Percentiles rank a stretch among this genome's conserved stretches.
phyloP scores from a whole-genome alignment of 2,797 vertebrate genomes.

The Arrhamphus sclerolepis region DNA sequence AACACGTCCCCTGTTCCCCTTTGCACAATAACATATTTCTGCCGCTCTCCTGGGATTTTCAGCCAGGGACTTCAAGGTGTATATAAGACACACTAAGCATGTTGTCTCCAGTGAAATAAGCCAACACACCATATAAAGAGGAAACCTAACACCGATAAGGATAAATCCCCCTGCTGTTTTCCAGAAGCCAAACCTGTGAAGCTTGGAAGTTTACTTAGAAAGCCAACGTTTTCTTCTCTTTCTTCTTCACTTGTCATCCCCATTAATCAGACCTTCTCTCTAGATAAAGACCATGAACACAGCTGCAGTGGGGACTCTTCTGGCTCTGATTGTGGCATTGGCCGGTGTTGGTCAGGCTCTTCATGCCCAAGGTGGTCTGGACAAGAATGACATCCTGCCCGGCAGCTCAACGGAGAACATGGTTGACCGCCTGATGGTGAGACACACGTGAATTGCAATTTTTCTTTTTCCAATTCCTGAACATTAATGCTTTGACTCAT shows the following conservation, averaged over 20 bases:
- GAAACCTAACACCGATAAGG: slow-evolving; percentile 12
- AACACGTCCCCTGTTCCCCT: slow-evolving; percentile 50
- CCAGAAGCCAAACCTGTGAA: background rate
- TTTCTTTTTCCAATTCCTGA: background rate
- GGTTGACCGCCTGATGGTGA: slow-evolving; percentile 74
- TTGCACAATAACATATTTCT: slow-evolving; percentile 40
- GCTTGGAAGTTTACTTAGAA: slow-evolving; percentile 3
- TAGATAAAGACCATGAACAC: slow-evolving; percentile 69
- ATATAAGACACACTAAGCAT: slow-evolving; percentile 61
- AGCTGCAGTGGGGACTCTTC: slow-evolving; percentile 64
- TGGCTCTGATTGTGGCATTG: slow-evolving; percentile 71
- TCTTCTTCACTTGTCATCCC: slow-evolving; percentile 4
- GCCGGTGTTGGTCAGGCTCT: slow-evolving; percentile 71
- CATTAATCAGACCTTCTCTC: slow-evolving; percentile 16
- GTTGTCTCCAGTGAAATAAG: slow-evolving; percentile 21
- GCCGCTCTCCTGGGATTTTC: slow-evolving; percentile 32
- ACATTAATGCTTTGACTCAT: background rate
- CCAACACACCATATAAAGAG: slow-evolving; percentile 13
- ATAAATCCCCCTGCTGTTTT: slow-evolving; percentile 3
- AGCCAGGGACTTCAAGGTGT: slow-evolving; percentile 21
- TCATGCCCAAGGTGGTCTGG: slow-evolving; percentile 61
- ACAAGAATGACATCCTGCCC: slow-evolving; percentile 52
- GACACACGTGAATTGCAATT: slow-evolving; percentile 29
- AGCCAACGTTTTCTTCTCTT: background rate
- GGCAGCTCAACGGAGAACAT: slow-evolving; percentile 61